Evolutionary conservation across 53 echinoderm and acorn worm genomes (phyloP), one percentile per base, ranked within the genome.

Genomic region (Mesocentrotus franciscanus): DNA sequence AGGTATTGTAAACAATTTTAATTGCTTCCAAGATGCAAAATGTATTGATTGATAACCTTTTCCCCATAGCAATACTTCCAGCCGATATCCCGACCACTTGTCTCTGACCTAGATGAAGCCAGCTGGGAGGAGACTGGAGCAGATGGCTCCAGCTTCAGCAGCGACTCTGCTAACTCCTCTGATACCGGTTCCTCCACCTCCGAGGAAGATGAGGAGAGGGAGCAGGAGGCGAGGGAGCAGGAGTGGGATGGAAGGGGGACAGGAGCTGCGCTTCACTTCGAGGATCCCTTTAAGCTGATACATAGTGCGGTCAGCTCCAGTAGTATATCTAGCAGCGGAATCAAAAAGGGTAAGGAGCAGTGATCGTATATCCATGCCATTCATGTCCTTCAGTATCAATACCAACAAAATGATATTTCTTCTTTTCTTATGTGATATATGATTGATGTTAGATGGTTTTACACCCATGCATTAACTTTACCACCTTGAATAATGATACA

Each of bases 61-160:
- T 10, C 55, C 35, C 24, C 20, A 17, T 84, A 94, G 81, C 81
- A 94, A 83, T 94, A 83, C 84, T 94, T 94, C 64, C 94, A 94
- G 64, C 94, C 94, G 12, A 94, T 94, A 26, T 36, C 60, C 32
- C 85, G 94, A 1, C 94, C 94, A 3, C 61, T 61, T 8, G 97
- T 97, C 59, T 98, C 97, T 24, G 98, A 98, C 92, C 71, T 97
- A 55, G 97, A 98, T 57, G 98, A 98, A 92, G 95, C 96, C 27
- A 96, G 96, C 78, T 98, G 98, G 97, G 97, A 96, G 24, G 98
- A 98, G 83, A 97, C 97, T 0, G 97, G 95, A 32, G 98, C 95
- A 42, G 97, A 97, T 16, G 97, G 95, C 60, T 97, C 98, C 22
- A 96, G 97, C 57, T 97, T 97, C 39, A 95, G 96, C 85, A 95